Conservation (phyloP, 2,113 vertebrate genomes). For the Cranoglanis bouderius region DNA sequence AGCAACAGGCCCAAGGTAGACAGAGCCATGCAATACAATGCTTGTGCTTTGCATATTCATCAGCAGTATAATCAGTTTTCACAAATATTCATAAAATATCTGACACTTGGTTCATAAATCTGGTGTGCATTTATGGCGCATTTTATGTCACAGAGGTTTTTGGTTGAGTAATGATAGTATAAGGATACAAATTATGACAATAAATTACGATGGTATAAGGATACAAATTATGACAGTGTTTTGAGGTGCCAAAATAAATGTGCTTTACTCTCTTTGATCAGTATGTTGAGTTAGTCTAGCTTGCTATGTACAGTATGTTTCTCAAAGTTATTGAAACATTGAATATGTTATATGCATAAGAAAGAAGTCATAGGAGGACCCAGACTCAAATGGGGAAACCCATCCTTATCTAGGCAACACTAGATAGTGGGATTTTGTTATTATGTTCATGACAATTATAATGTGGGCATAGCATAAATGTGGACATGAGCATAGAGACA, state of each 20-base stretch:
- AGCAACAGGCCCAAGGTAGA: conserved; percentile 43
- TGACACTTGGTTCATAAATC: not conserved
- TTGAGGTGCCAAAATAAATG: not conserved
- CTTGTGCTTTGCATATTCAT: conserved; percentile 9
- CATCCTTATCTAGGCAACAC: not conserved
- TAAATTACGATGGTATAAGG: not conserved
- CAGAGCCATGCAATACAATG: not conserved
- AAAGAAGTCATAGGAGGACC: not conserved
- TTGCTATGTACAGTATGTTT: not conserved
- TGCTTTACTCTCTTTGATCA: not conserved
- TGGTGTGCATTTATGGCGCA: not conserved
- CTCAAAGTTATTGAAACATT: not conserved
- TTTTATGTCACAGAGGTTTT: not conserved
- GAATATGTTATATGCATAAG: not conserved
- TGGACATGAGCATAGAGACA: conserved; percentile 8
- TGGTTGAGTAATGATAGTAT: not conserved
- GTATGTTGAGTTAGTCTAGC: not conserved
- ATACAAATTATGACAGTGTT: not conserved
- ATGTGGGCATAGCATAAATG: not conserved
- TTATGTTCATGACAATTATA: not conserved
- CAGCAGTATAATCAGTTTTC: not conserved
- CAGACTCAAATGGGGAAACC: not conserved
- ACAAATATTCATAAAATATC: not conserved
- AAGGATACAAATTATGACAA: not conserved
- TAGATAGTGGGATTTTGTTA: not conserved